phyloP scores from a whole-genome alignment of 2,113 vertebrate genomes.

The Cricetomys ansorgei region DNA sequence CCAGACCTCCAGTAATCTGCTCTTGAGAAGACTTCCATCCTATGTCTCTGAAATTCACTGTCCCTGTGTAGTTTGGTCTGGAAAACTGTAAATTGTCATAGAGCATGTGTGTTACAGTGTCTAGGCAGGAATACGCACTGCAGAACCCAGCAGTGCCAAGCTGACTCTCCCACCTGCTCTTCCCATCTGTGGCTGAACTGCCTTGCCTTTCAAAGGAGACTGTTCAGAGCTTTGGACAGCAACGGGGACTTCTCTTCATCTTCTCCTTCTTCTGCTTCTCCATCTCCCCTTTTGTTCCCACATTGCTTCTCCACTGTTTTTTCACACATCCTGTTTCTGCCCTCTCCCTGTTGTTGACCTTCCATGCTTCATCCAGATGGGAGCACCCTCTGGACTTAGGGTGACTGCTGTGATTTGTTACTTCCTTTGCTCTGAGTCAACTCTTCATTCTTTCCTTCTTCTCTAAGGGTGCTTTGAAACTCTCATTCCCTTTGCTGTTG shows the following conservation, averaged over 20 bases:
- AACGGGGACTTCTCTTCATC: neutral
- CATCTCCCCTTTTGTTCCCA: neutral
- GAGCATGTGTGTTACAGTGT: accelerated
- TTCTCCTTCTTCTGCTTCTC: neutral
- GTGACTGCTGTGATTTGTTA: no score
- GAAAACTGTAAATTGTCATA: neutral
- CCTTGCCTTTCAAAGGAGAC: neutral
- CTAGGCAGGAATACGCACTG: accelerated
- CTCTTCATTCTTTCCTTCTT: neutral
- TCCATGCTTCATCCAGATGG: neutral
- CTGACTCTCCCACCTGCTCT: neutral
- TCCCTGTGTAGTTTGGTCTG: neutral
- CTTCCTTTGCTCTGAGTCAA: neutral
- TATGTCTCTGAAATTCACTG: neutral
- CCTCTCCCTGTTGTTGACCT: neutral
- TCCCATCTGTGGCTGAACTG: neutral
- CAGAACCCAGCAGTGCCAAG: no score
- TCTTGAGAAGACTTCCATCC: neutral
- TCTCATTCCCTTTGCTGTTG: neutral
- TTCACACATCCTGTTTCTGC: neutral
- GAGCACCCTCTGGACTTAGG: neutral
- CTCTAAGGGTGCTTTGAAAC: neutral
- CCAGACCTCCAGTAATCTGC: neutral
- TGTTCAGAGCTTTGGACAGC: neutral
- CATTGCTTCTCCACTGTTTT: neutral